Percentiles rank a stretch among this genome's conserved stretches.
phyloP scores from a whole-genome alignment of 2,888 invertebrate species.

The Choristoneura rosaceana region DNA sequence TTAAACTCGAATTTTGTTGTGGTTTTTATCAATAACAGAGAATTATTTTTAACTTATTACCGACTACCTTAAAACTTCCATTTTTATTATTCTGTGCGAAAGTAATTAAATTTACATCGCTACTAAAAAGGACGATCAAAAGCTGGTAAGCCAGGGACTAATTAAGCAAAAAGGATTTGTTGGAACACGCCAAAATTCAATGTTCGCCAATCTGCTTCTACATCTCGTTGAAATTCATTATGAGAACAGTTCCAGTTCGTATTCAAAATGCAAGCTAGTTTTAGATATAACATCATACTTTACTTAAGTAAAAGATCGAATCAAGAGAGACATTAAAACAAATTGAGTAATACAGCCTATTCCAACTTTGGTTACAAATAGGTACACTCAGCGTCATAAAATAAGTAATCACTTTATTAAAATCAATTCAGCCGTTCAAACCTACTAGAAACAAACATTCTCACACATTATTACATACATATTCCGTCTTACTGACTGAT shows the following conservation, averaged over 20 bases:
- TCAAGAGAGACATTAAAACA: too few species aligned
- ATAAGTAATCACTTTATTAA: too few species aligned
- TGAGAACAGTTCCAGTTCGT: neutral
- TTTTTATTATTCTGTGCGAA: neutral
- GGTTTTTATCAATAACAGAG: neutral
- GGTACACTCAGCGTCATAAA: too few species aligned
- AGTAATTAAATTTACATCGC: conserved; percentile 2
- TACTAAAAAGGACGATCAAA: neutral
- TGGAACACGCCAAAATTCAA: conserved; percentile 4
- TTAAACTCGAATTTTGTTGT: neutral
- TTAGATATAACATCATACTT: neutral
- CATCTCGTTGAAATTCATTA: neutral
- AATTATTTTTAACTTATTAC: neutral
- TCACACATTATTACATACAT: too few species aligned
- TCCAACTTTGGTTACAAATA: too few species aligned
- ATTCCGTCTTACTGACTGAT: too few species aligned
- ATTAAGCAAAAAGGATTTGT: conserved; percentile 2
- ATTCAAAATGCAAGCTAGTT: neutral
- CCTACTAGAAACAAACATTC: too few species aligned
- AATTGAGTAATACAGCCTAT: too few species aligned
- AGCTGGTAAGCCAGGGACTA: conserved; percentile 1
- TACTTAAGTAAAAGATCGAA: too few species aligned
- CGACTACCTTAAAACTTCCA: neutral
- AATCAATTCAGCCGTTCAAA: too few species aligned
- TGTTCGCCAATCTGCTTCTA: neutral